phyloP scores from a whole-genome alignment of 2,888 invertebrate species.

The Leucozona laternaria region DNA sequence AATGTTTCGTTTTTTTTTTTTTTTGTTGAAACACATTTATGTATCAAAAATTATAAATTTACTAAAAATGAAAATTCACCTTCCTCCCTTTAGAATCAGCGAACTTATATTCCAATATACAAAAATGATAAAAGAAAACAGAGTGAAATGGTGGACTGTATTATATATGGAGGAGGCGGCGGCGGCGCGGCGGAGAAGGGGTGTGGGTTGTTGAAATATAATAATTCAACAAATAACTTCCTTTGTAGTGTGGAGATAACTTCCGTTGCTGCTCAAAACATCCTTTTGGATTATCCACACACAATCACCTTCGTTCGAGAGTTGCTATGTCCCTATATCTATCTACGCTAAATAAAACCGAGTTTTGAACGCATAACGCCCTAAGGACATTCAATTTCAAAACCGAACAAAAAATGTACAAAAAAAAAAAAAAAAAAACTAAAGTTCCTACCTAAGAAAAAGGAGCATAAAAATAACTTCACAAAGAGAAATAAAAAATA shows the following conservation, averaged over 20 bases:
- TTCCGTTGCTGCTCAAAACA: slow-evolving; percentile 74
- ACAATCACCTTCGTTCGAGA: slow-evolving; percentile 62
- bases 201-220: slow-evolving; percentile 44
- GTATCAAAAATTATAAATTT: slow-evolving; percentile 67
- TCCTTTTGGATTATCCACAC: slow-evolving; percentile 74
- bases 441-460: slow-evolving; percentile 8
- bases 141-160: neutral
- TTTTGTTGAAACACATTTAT: slow-evolving; percentile 7
- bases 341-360: slow-evolving; percentile 22
- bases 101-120: neutral
- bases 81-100: slow-evolving; percentile 4
- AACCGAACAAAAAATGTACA: neutral
- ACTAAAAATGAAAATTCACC: slow-evolving; percentile 55
- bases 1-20: slow-evolving; percentile 8
- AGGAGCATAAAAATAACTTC: slow-evolving; percentile 5
- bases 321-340: neutral
- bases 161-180: too few species aligned
- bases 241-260: slow-evolving; percentile 74
- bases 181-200: too few species aligned
- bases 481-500: slow-evolving; percentile 11
- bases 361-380: slow-evolving; percentile 38
- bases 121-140: slow-evolving; percentile 6
- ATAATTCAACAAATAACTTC: slow-evolving; percentile 74
- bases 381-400: slow-evolving; percentile 68
- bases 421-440: slow-evolving; percentile 4